Conservation (phyloP, 2,888 invertebrate genomes). For the Notodonta ziczac region DNA sequence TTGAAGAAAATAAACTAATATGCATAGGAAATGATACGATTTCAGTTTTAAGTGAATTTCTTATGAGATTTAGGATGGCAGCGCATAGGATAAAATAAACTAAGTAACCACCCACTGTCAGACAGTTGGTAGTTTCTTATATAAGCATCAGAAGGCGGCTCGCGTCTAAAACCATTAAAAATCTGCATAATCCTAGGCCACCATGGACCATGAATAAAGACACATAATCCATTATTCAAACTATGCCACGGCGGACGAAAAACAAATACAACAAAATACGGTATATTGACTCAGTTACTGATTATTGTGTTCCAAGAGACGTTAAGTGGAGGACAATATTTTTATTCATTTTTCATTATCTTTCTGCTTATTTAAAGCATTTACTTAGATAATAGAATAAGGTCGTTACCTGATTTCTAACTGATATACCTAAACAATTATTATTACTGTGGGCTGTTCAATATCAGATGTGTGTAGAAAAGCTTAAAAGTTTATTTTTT, state of each 20-base stretch:
- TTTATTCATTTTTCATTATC: too few species aligned
- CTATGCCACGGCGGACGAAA: conserved; percentile 30
- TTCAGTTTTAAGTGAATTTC: not conserved
- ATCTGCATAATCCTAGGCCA: conserved; percentile 40
- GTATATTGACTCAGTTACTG: conserved; percentile 46
- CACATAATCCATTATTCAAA: conserved; percentile 45
- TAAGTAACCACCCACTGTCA: not conserved
- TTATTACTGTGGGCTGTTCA: too few species aligned
- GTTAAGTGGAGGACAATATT: not conserved
- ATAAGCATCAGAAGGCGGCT: conserved; percentile 20
- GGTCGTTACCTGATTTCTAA: too few species aligned
- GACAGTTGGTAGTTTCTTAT: conserved; percentile 10
- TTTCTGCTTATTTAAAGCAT: too few species aligned
- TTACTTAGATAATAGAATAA: too few species aligned
- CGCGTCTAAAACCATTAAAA: conserved; percentile 26
- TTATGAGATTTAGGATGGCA: not conserved
- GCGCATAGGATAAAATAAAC: not conserved
- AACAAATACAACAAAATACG: conserved; percentile 40
- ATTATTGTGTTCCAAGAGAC: not conserved
- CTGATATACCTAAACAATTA: too few species aligned
- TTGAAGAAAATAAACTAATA: not conserved
- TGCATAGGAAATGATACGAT: not conserved
- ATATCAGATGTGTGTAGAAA: too few species aligned
- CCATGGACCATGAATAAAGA: conserved; percentile 42
- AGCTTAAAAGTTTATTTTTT: too few species aligned